Conservation (phyloP, 92 coral and sea anemone species). For the Umimayanthus kanabou region DNA sequence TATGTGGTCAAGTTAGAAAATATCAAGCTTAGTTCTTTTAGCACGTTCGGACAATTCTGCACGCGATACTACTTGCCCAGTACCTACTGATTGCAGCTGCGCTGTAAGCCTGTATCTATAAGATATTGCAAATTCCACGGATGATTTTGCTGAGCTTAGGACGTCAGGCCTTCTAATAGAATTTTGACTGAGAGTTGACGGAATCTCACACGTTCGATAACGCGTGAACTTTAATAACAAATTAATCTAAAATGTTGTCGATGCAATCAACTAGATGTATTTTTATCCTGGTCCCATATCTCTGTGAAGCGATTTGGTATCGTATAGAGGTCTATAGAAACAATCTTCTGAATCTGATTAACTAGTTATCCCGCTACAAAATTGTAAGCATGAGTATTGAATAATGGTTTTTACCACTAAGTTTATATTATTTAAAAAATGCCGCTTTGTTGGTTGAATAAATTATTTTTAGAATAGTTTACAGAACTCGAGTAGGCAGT, state of each 20-base stretch:
- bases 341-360: background rate
- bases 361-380: background rate
- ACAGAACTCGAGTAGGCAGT: background rate
- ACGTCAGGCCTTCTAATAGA: background rate
- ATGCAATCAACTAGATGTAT: no score
- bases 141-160: background rate
- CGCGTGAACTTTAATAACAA: no score
- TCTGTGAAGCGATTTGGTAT: no score
- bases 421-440: background rate
- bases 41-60: background rate
- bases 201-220: background rate
- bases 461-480: background rate
- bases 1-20: background rate
- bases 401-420: background rate
- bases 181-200: background rate
- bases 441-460: background rate
- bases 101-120: background rate
- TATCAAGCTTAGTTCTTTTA: background rate
- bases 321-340: no score
- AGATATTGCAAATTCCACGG: background rate
- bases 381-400: background rate
- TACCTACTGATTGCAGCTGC: background rate
- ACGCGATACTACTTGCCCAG: background rate
- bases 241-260: no score
- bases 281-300: no score